Conservation (phyloP, 2,113 vertebrate species). For the Malaclemys terrapin region DNA sequence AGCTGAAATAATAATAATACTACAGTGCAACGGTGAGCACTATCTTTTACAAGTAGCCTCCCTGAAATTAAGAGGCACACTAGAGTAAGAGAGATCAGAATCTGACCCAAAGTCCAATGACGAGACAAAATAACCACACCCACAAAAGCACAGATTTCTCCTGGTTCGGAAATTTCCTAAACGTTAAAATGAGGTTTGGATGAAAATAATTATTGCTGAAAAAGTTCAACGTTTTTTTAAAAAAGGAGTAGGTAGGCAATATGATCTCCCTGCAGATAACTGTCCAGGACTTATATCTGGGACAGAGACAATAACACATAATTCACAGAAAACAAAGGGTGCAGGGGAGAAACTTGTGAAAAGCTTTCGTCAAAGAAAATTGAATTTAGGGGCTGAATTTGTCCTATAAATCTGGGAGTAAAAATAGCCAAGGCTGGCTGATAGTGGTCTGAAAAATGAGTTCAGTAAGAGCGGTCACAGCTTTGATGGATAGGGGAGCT, state of each 20-base stretch:
- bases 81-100: background rate
- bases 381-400: constrained; percentile 72
- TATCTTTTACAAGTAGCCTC: background rate
- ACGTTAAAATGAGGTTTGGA: constrained; percentile 29
- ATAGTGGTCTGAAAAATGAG: constrained; percentile 74
- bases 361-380: constrained; percentile 73
- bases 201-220: constrained; percentile 53
- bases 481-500: constrained; percentile 64
- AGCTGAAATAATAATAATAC: background rate
- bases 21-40: background rate
- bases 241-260: constrained; percentile 25
- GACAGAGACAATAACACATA: constrained; percentile 58
- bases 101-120: background rate
- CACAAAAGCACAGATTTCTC: background rate
- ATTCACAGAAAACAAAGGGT: constrained; percentile 58
- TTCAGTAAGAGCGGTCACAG: constrained; percentile 57
- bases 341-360: constrained; percentile 25
- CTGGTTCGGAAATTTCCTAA: constrained; percentile 27
- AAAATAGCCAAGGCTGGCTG: constrained; percentile 73
- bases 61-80: background rate
- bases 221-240: constrained; percentile 18
- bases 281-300: constrained; percentile 45
- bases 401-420: constrained; percentile 69
- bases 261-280: constrained; percentile 61
- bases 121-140: background rate